Base-by-base conservation (phyloP, 2,797 vertebrate species). In the Pseudochaenichthys georgianus region DNA sequence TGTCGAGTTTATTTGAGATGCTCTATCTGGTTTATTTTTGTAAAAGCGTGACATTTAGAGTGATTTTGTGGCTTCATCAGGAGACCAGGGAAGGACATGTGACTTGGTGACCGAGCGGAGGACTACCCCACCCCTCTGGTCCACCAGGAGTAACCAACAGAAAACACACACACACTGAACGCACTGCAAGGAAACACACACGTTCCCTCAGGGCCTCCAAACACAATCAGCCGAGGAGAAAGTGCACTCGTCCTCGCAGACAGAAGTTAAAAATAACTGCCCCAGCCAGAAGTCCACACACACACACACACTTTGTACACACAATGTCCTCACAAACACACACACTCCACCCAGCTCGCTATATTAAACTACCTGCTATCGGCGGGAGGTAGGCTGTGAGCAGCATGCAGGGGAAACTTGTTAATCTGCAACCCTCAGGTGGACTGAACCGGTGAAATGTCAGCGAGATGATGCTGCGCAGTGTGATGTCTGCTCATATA, bases 181-280 rank as follows among this genome's bases (percentile, higher is more conserved):
- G 57, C 53, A 6, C 45, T 34, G 50, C 47, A 71, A 46, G 41
- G 60, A 60, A 21, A 59, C 43, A 60, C 69, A 72, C 63, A 55
- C 34, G 9, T 3, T 54, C 70, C 81, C 77, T 47, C 16, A 8
- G 62, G 77, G 58, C 46, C 60, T 70, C 53, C 53, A 28, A 75
- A 60, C 73, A 82, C 78, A 78, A 83, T 70, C 81, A 54, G 62
- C 78, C 19, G 42, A 82, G 77, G 72, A 77, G 68, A 76, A 70
- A 75, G 82, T 64, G 76, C 69, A 70, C 58, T 68, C n/a, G 63
- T 82, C 77, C 80, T 75, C 8, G 47, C 59, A 75, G 80, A 83
- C 65, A 64, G 42, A 63, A 73, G 85, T 82, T 91, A 90, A 91
- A 94, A 92, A 92, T 92, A 93, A 81, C 87, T 28, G 6, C 54